Base-by-base conservation (phyloP, 2,113 vertebrate genomes). In the Ictalurus punctatus region DNA sequence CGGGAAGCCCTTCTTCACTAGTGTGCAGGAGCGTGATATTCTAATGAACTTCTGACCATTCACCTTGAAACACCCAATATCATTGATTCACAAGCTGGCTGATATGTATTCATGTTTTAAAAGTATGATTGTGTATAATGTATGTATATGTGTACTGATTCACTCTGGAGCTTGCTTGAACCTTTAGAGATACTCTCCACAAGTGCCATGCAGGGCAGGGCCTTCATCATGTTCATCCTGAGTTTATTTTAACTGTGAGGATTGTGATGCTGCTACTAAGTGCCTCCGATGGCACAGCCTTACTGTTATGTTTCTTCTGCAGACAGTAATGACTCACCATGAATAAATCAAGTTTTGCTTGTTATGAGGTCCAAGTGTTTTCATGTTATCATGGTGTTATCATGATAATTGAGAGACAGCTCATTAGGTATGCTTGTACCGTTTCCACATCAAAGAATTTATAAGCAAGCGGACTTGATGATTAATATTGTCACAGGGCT, bases 1-100 rank as follows among this genome's bases (percentile, higher is more conserved):
- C 69, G 97, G 97, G 88, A 98, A 96, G 93, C 95, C 98, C 0
- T 98, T 99, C 93, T 97, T 97, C 93, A 99, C 97, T 71, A 99
- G 98, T 12, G 93, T 99, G 79, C 98, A 99, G 91, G 98, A 99
- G 92, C 94, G 97, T 54, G 98, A 99, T 87, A 96, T 97, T 23
- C 96, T 99, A 9, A 97, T 97, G 95, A 98, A 96, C 3, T 98
- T 99, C 92, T 99, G 93, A 97, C 37, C 37, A 78, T 48, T 65
- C 34, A 78, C 87, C 48, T 40, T 3, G 8, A 63, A 58, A 82
- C 19, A 5, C 44, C 83, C 16, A 78, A 79, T 23, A 67, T 89
- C 10, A 30, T 48, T 34, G 48, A 63, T 25, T 19, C 44, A 44
- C 16, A 67, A 25, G 25, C 67, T 27, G 30, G 3, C 6, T 14